Conservation (phyloP, 2,888 invertebrate genomes). For the Hemaris fuciformis region DNA sequence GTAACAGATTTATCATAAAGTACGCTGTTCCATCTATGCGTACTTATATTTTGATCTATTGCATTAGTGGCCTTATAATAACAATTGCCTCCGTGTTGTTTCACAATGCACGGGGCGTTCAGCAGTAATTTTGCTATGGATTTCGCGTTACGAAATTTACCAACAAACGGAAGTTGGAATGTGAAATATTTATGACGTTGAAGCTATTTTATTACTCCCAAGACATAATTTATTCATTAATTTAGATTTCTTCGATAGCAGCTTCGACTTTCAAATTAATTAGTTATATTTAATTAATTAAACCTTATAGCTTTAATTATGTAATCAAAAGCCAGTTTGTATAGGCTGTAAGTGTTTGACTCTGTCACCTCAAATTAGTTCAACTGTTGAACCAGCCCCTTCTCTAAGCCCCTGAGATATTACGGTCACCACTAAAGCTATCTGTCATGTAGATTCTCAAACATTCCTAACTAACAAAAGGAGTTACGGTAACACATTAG, state of each 20-base stretch:
- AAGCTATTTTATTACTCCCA: background rate
- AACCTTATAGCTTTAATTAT: too few relatives aligned
- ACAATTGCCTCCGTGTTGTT: constrained; percentile 13
- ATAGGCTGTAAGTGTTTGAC: too few relatives aligned
- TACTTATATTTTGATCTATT: constrained; percentile 12
- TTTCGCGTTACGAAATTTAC: background rate
- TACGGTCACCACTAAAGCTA: too few relatives aligned
- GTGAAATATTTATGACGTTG: constrained; percentile 15
- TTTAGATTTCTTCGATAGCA: background rate
- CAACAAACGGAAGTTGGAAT: constrained; percentile 2
- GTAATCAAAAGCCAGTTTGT: too few relatives aligned
- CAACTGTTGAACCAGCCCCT: too few relatives aligned
- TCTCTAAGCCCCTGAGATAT: too few relatives aligned
- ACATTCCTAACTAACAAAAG: too few relatives aligned
- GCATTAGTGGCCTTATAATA: constrained; percentile 15
- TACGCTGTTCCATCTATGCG: background rate
- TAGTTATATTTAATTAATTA: background rate
- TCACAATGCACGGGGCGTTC: constrained; percentile 1
- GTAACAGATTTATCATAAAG: background rate
- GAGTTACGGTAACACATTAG: too few relatives aligned
- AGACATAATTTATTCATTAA: background rate
- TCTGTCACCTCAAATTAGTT: too few relatives aligned
- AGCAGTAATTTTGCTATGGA: constrained; percentile 5
- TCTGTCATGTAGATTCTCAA: too few relatives aligned
- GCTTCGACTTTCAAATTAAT: background rate